phyloP scores from a whole-genome alignment of 2,113 vertebrate species.

The Coryphaenoides rupestris region DNA sequence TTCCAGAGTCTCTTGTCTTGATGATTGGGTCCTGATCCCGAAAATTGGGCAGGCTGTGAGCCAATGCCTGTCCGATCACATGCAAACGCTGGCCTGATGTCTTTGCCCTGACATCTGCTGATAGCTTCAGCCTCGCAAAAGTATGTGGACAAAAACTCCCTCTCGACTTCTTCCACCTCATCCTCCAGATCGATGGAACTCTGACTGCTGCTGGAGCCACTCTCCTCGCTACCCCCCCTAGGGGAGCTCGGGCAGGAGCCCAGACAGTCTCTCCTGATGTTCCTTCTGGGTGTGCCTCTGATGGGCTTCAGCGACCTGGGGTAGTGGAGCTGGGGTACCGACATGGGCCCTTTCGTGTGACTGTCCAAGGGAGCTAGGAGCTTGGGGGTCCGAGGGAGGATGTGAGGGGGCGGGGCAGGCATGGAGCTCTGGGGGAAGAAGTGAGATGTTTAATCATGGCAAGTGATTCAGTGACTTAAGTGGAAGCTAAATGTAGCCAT shows the following conservation, averaged over 20 bases:
- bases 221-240: slow-evolving; percentile 59
- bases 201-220: slow-evolving; percentile 55
- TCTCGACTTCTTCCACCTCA: slow-evolving; percentile 37
- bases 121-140: not conserved
- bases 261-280: slow-evolving; percentile 32
- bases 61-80: slow-evolving; percentile 11
- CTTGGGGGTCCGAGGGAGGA: slow-evolving; percentile 48
- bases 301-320: slow-evolving; percentile 54
- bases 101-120: not conserved
- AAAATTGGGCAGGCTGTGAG: slow-evolving; percentile 7
- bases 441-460: not conserved
- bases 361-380: slow-evolving; percentile 57
- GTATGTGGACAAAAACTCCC: not conserved
- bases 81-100: slow-evolving; percentile 12
- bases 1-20: too few relatives aligned
- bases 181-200: slow-evolving; percentile 56
- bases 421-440: slow-evolving; percentile 29
- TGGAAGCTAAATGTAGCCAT: not conserved
- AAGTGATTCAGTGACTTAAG: not conserved
- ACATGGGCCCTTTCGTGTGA: slow-evolving; percentile 16
- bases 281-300: slow-evolving; percentile 33
- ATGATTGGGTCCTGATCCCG: not conserved
- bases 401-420: slow-evolving; percentile 11
- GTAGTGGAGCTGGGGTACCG: slow-evolving; percentile 31
- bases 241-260: slow-evolving; percentile 15